A percentile compares a stretch with the other conserved stretches of the same genome.
phyloP scores from a whole-genome alignment of 1,140 invertebrate species.

The Leptinotarsa undecemlineata region DNA sequence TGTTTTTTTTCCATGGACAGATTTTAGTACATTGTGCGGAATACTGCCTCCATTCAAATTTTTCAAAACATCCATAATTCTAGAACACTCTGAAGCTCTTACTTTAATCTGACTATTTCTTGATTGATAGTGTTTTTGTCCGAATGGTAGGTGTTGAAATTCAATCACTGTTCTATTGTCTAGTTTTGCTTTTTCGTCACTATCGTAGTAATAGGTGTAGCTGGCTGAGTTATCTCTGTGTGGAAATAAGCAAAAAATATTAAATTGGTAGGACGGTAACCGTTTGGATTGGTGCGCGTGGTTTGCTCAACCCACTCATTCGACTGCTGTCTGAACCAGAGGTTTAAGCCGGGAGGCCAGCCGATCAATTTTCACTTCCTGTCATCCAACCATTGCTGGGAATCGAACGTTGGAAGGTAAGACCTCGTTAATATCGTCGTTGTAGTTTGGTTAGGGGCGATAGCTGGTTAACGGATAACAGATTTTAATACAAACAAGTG shows the following conservation, averaged over 20 bases:
- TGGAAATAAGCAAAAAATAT: slow-evolving; percentile 28
- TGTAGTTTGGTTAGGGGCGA: too few relatives aligned
- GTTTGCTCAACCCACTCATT: too few relatives aligned
- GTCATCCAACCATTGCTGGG: too few relatives aligned
- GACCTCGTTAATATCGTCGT: too few relatives aligned
- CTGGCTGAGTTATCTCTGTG: slow-evolving; percentile 63
- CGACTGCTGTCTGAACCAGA: too few relatives aligned
- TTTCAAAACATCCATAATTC: slow-evolving; percentile 61
- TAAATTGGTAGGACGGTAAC: too few relatives aligned
- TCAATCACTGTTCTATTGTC: slow-evolving; percentile 50
- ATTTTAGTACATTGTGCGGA: slow-evolving; percentile 61
- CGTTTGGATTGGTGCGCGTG: too few relatives aligned
- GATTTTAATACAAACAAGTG: too few relatives aligned
- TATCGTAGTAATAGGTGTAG: slow-evolving; percentile 60
- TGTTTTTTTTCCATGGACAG: slow-evolving; percentile 33
- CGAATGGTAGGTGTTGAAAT: slow-evolving; percentile 49
- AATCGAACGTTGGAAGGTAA: too few relatives aligned
- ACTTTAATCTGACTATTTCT: slow-evolving; percentile 55
- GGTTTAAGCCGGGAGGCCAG: too few relatives aligned
- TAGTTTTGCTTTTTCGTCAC: slow-evolving; percentile 47
- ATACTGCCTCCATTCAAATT: slow-evolving; percentile 60
- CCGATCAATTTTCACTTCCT: too few relatives aligned
- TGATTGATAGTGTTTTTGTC: slow-evolving; percentile 50
- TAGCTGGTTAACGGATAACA: too few relatives aligned
- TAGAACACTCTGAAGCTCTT: slow-evolving; percentile 59